Evolutionary conservation across 2,113 vertebrate genomes (phyloP), one percentile per base, ranked within the genome.

Genomic region (Chionis minor): DNA sequence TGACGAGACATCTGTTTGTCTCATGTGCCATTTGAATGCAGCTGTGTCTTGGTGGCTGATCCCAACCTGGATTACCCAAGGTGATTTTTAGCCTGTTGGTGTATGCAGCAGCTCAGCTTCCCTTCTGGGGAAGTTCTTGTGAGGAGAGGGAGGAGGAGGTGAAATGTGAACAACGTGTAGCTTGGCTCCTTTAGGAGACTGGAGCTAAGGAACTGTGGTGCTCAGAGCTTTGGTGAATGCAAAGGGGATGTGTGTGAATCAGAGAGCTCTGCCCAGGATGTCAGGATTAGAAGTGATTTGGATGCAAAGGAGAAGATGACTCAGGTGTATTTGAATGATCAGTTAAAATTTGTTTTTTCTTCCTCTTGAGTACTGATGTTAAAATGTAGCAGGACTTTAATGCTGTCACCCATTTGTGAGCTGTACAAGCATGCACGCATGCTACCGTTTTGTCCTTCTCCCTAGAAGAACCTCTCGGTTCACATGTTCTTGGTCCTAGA

Each of bases 251-350:
- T 17, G 38, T 56, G 42, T 92, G 93, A 91, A 75, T 86, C 86
- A 85, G 47, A 91, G 90, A 63, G 62, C 85, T 96, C 80, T 94
- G 88, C 83, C 86, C 80, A 55, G 80, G 95, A 81, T 91, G 91
- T 71, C 44, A 56, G 90, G 94, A 95, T 94, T 92, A 87, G 84
- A 72, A 92, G 49, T 35, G 61, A 61, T 85, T 78, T 96, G 84
- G 91, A 81, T 7, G 77, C 74, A 79, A 84, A 89, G 81, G 74
- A 91, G 75, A n/a, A 49, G 52, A 71, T 96, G 96, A 96, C 87
- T 96, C 95, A 96, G 81, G 23, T 81, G 8, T 71, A 74, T 89
- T 67, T 92, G 86, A 92, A 91, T 61, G 78, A 91, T 95, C 45
- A 54, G 88, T 88, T 92, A 66, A 92, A 91, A 94, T 69, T 81